Percentiles rank a stretch among this genome's conserved stretches.
Conservation (phyloP, 2,888 invertebrate species). For the Panorpa germanica region DNA sequence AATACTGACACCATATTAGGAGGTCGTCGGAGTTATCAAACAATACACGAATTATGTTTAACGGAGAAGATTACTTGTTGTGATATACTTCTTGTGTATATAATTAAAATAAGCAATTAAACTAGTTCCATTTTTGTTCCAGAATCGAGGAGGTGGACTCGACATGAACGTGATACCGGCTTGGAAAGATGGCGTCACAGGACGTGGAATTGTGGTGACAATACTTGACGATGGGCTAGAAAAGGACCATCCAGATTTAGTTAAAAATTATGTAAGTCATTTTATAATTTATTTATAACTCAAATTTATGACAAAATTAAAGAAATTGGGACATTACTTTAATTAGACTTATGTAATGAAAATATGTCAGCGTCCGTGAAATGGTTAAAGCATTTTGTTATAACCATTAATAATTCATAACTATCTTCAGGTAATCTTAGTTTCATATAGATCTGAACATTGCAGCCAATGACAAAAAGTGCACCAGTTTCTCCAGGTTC, state of each 20-base stretch:
- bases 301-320: background rate
- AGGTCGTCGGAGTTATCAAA: too few relatives aligned
- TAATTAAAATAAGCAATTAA: too few relatives aligned
- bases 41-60: too few relatives aligned
- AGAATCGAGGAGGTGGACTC: conserved; percentile 80
- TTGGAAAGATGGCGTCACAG: conserved; percentile 88
- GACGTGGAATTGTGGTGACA: conserved; percentile 86
- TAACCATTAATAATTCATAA: background rate
- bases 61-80: too few relatives aligned
- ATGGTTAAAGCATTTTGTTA: conserved; percentile 4
- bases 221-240: conserved; percentile 94
- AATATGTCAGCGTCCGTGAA: too few relatives aligned
- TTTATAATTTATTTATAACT: background rate
- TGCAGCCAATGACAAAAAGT: too few relatives aligned
- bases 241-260: conserved; percentile 86
- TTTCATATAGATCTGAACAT: too few relatives aligned
- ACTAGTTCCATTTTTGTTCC: conserved; percentile 16
- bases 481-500: too few relatives aligned
- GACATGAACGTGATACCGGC: conserved; percentile 96
- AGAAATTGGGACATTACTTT: background rate
- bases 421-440: too few relatives aligned
- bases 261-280: conserved; percentile 75
- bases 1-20: too few relatives aligned
- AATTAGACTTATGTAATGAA: background rate
- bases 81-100: too few relatives aligned